Conservation (phyloP, 2,888 invertebrate species). For the Sphecodes monilicornis region DNA sequence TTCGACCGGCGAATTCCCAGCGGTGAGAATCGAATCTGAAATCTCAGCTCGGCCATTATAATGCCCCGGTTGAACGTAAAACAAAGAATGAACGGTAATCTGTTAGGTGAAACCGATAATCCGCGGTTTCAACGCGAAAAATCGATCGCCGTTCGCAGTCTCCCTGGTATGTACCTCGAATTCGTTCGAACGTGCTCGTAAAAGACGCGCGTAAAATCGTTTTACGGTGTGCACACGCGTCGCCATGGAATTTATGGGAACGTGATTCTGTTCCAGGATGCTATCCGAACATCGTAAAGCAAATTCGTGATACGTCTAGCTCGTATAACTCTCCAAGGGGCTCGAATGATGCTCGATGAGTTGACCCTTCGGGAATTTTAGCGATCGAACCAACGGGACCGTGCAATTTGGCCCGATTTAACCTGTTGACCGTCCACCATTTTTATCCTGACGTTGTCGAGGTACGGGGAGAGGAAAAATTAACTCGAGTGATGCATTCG, state of each 20-base stretch:
- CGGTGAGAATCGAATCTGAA: background rate
- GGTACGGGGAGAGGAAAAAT: background rate
- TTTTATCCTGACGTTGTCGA: background rate
- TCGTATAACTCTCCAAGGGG: background rate
- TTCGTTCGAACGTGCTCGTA: constrained; percentile 15
- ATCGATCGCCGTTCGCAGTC: background rate
- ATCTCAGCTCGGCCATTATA: background rate
- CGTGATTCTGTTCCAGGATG: background rate
- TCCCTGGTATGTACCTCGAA: constrained; percentile 6
- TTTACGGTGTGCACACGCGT: constrained; percentile 19
- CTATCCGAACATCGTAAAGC: background rate
- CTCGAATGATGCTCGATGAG: background rate
- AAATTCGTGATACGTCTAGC: background rate
- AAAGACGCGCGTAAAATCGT: constrained; percentile 26
- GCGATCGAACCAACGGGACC: background rate
- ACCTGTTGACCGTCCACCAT: background rate
- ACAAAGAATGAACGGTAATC: background rate
- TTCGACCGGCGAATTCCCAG: background rate
- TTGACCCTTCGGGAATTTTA: background rate
- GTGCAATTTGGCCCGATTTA: background rate
- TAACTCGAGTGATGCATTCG: background rate
- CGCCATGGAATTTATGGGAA: constrained; percentile 22
- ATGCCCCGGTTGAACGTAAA: background rate
- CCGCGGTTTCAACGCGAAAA: background rate
- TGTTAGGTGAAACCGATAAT: background rate